Evolutionary conservation across 30 jellyfish, hydroid and myxozoan species (phyloP), one percentile per base, ranked within the genome.

Genomic region (Hydra vulgaris): DNA sequence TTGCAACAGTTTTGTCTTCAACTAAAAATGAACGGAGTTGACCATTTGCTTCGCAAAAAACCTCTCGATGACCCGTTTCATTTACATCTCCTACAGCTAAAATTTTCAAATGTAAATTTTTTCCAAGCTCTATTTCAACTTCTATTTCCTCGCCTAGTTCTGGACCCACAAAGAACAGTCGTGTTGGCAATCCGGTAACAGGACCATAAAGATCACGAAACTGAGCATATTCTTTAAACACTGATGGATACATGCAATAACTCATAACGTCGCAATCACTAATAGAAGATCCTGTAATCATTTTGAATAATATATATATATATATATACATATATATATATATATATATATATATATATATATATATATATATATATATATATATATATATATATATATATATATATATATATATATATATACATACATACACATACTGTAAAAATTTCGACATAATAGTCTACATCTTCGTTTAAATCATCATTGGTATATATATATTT

Each of bases 21-120:
- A 94, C 88, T 83, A 82, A 81, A 67, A 88, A 88, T 40, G 99
- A 88, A 79, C 97, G 74, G 19, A 94, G 81, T 66, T 94, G 99
- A 22, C 99, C 99, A 83, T 95, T 89, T 61, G 89, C 92, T 67
- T 95, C 97, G 70, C 97, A 88, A 81, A 95, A 95, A 83, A 95
- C 87, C 24, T 88, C 96, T 0, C 99, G 88, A 54, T 95, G 89
- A 61, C 97, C 97, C 67, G 86, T 97, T 53, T 81, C 81, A 73
- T 89, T 81, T 21, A 90, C 97, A 66, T 95, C 99, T 8, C 97
- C 96, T n/a, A 95, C 86, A 22, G 99, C 99, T 79, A 95, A 26
- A 22, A 95, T 82, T 82, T 95, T 95, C 90, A 95, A 23, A 69
- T 78, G 84, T 79, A 89, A 71, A 0, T 95, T 90, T 73, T 95